Evolutionary conservation across 2,797 vertebrate species (phyloP), one percentile per base, ranked within the genome.

Genomic region (Xenops minutus): DNA sequence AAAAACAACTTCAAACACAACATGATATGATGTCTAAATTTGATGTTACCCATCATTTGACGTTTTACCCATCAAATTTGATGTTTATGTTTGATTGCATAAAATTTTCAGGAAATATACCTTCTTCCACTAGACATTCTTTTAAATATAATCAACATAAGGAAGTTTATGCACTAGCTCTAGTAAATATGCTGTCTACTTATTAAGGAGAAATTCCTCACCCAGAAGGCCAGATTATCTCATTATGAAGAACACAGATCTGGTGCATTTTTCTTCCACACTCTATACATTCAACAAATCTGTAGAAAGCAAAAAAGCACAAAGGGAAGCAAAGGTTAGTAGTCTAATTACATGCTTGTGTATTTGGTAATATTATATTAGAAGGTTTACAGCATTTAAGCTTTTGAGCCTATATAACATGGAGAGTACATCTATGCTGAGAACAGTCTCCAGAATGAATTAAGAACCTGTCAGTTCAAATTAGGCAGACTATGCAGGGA

Each of bases 211-310:
- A 92, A 77, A 92, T n/a, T 90, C 74, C 99, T 98, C 85, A 99
- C 99, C 99, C 99, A 64, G 98, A 97, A 15, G 99, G 99, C 99
- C 99, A 99, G 97, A 99, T 99, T 73, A 98, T 98, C 76, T 99
- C 99, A 90, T 99, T 97, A 97, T 99, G 99, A 96, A 99, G 98
- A 89, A 99, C 99, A 93, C 99, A 99, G 96, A 99, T 99, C 98
- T 99, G 99, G 96, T 99, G 99, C 99, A 99, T 99, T 98, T 99
- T 99, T 97, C 99, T 98, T 96, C 99, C 99, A 87, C 99, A 99
- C 91, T 99, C 99, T 22, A 93, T 98, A 98, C 99, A 99, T 98
- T 99, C 99, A 97, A 99, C 98, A 97, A 99, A 99, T 93, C 99
- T 99, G 93, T 44, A 97, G 95, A 95, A 37, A 22, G 46, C 21